These are phyloP conservation scores for Campylomormyrus numenius DNA, from an alignment of 2,113 vertebrate genomes.

Conservation along the genomic window DNA sequence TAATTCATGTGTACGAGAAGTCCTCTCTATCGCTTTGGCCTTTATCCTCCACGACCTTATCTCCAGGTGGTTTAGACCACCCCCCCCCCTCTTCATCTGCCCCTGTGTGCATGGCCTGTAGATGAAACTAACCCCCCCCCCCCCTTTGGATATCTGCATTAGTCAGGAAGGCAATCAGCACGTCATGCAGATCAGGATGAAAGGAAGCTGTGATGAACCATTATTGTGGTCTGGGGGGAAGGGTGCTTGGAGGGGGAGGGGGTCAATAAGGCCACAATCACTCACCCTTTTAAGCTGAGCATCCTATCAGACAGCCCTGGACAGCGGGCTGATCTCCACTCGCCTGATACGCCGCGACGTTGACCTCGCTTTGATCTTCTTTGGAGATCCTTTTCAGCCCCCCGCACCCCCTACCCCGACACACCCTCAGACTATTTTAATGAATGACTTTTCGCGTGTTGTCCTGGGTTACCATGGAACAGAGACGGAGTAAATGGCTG, in stretches of 20 bases:
- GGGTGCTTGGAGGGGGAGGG: not conserved
- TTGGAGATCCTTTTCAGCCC: not conserved
- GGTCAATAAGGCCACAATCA: not conserved
- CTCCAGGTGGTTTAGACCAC: not conserved
- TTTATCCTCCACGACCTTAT: not conserved
- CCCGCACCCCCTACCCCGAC: not conserved
- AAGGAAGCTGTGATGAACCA: not conserved
- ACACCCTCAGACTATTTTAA: not conserved
- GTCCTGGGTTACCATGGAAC: not conserved
- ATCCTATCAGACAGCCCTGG: not conserved
- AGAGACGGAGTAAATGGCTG: not conserved
- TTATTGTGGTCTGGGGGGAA: not conserved
- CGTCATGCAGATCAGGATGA: not conserved
- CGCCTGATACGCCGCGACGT: not conserved
- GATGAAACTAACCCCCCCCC: not conserved
- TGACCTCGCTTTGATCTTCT: not conserved
- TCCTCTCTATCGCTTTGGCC: not conserved
- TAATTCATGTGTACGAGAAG: not conserved
- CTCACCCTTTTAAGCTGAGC: not conserved
- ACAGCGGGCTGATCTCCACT: not conserved
- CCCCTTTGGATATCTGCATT: not conserved
- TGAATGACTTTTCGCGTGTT: not conserved
- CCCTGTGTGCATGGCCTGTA: not conserved
- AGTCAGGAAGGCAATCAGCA: slow-evolving; percentile 10
- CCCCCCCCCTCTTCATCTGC: not conserved